Percentiles rank a stretch among this genome's conserved stretches.
Conservation (phyloP, 2,113 vertebrate genomes). For the Tetrax tetrax region DNA sequence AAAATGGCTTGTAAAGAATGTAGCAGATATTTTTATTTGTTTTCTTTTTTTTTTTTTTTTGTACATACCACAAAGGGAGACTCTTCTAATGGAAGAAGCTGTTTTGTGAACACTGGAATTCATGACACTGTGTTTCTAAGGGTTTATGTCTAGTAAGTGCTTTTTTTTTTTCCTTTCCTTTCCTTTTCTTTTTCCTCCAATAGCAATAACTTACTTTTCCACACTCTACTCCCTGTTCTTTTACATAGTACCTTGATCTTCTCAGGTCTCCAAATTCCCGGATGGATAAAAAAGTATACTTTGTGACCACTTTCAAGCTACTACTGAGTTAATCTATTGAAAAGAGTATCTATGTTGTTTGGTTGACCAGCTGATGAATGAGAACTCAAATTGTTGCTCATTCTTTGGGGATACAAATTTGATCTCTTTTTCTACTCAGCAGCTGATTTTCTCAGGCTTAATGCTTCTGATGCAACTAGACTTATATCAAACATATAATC, state of each 20-base stretch:
- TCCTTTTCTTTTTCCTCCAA: accelerated
- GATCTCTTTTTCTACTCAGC: neutral
- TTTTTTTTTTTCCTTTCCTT: neutral
- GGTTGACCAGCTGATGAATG: neutral
- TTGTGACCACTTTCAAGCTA: neutral
- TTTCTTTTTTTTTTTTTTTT: neutral
- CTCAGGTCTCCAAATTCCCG: neutral
- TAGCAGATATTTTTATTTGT: neutral
- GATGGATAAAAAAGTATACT: neutral
- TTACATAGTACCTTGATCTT: neutral
- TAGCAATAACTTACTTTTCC: neutral
- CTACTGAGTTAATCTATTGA: neutral
- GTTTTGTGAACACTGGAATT: neutral
- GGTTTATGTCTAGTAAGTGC: neutral
- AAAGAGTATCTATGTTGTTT: neutral
- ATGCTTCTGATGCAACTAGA: neutral
- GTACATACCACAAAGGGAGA: neutral
- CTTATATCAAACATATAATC: neutral
- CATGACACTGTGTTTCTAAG: neutral
- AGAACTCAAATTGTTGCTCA: neutral
- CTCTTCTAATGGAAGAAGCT: neutral
- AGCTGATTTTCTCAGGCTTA: neutral
- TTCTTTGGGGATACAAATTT: neutral
- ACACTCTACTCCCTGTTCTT: neutral
- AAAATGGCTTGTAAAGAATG: neutral